Conservation (phyloP, 2,888 invertebrate genomes). For the Phorcus lineatus region DNA sequence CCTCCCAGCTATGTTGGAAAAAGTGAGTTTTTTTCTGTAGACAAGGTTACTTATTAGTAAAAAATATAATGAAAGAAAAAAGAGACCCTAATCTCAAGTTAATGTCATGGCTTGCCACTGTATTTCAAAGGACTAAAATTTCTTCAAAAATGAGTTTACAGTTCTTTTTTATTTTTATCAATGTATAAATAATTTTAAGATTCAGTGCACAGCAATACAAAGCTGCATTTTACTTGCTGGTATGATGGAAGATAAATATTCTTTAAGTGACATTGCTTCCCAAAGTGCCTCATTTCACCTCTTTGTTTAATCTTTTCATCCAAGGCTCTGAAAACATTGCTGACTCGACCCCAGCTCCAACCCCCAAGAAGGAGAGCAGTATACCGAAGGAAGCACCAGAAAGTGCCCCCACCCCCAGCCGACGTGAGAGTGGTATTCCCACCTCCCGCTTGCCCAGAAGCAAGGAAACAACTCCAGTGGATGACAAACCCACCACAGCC, state of each 20-base stretch:
- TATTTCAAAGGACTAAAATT: too few species aligned
- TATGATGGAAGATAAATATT: background rate
- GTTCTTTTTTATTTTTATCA: too few species aligned
- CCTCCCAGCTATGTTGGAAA: conserved; percentile 68
- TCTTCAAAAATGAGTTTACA: too few species aligned
- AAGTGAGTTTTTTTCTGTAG: conserved; percentile 53
- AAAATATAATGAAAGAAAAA: too few species aligned
- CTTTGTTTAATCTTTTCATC: background rate
- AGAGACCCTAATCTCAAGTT: too few species aligned
- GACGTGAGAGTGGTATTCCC: conserved; percentile 26
- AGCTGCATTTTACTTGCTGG: too few species aligned
- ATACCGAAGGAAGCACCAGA: conserved; percentile 46
- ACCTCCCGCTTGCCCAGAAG: conserved; percentile 38
- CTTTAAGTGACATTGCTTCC: background rate
- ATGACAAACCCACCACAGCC: conserved; percentile 33
- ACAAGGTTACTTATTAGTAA: background rate
- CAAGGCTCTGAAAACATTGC: conserved; percentile 63
- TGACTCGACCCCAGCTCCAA: conserved; percentile 41
- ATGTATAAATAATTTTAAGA: too few species aligned
- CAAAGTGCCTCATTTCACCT: too few species aligned
- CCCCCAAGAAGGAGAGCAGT: conserved; percentile 54
- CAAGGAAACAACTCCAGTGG: conserved; percentile 48
- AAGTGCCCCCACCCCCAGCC: conserved; percentile 32
- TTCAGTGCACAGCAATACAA: too few species aligned
- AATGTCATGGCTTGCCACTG: too few species aligned